Base-by-base conservation (phyloP, 2,113 vertebrate species). In the Corythaeola cristata region DNA sequence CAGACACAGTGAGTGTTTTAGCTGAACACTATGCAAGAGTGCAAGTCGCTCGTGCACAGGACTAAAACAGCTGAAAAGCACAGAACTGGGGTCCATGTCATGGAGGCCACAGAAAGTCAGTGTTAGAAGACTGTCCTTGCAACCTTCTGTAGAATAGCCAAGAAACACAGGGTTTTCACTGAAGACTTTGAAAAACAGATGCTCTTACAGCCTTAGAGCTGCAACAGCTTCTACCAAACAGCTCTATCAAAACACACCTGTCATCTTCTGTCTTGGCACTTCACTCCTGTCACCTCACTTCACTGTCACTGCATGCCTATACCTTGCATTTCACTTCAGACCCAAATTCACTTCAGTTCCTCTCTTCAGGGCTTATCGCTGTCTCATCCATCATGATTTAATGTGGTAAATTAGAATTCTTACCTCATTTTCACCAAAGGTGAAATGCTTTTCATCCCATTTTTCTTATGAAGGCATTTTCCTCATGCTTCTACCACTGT, bases 251-350 rank as follows among this genome's bases (percentile, higher is more conserved):
- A 96, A 92, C 80, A 94, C 56, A 78, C 50, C 33, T 45, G 3
- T 75, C 85, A 62, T 90, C 88, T 73, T 93, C 71, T 84, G 52
- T 41, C 89, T 92, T 79, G 62, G 81, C 95, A 92, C 55, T 91
- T 89, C 88, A 41, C 17, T 94, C 58, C 76, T 47, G 88, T 74
- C 88, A 93, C 55, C 79, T 91, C 88, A 52, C 47, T 90, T 69
- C 78, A 69, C 59, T 93, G 78, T 94, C 88, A 83, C 59, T 1
- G 3, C 78, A 52, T 71, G 63, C 33, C 59, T 92, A 26, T 50
- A 92, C 64, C 66, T 92, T 62, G 33, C 50, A 64, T 91, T 89
- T 91, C 69, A 52, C 49, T 78, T 93, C 69, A 95, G 91, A 86
- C 35, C 30, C 80, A 87, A 91, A 93, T 75, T 93, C 69, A 56